phyloP scores from a whole-genome alignment of 2,113 vertebrate species.

The Astur gentilis region DNA sequence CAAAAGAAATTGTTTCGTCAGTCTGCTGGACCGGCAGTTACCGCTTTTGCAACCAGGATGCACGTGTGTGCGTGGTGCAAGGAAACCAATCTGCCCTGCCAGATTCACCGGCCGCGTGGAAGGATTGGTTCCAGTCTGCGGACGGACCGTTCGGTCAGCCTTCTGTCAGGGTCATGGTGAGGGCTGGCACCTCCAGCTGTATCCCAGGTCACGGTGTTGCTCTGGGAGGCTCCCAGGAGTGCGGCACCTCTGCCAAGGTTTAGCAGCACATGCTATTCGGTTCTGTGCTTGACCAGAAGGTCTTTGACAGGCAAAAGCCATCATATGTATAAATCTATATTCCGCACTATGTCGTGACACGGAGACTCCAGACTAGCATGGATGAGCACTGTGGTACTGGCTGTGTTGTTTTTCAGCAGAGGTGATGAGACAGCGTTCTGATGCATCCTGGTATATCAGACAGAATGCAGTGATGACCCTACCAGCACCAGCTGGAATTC shows the following conservation, averaged over 20 bases:
- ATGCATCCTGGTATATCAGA: too few species aligned
- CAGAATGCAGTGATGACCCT: neutral
- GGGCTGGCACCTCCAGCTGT: neutral
- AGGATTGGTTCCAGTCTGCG: neutral
- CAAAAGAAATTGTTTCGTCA: neutral
- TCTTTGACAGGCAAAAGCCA: neutral
- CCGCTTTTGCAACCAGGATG: fast-evolving
- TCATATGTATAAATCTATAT: neutral
- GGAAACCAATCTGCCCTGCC: neutral
- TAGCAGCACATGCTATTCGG: neutral
- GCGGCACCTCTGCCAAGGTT: neutral
- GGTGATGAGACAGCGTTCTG: neutral
- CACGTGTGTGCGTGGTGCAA: fast-evolving
- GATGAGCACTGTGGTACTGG: neutral
- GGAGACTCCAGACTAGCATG: neutral
- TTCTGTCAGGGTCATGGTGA: neutral
- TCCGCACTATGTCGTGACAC: neutral
- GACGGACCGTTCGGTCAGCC: fast-evolving
- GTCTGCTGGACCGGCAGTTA: neutral
- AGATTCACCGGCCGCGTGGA: neutral
- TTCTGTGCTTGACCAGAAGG: neutral
- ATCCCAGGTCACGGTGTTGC: neutral
- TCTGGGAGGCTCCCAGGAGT: neutral
- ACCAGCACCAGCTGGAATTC: neutral
- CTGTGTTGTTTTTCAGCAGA: neutral